Evolutionary conservation across 2,888 invertebrate genomes (phyloP).

Genomic region (Emmelina monodactyla): DNA sequence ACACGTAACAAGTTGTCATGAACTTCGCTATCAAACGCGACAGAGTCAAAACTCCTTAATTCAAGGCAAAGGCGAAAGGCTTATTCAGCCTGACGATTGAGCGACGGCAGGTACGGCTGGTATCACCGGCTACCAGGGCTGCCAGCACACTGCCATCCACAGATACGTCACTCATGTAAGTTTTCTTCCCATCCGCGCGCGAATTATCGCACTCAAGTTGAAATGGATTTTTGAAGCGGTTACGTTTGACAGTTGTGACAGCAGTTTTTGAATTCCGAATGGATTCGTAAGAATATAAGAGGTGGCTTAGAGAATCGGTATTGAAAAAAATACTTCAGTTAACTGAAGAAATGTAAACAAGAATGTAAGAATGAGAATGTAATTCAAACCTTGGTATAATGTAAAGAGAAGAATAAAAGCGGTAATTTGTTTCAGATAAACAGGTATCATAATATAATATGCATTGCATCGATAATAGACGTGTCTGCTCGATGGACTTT

Average conservation of each 20-base stretch:
- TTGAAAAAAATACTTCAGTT: not conserved
- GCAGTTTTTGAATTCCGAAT: not conserved
- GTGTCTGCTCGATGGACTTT: slow-evolving; percentile 54
- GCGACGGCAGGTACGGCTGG: slow-evolving; percentile 26
- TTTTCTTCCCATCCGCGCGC: slow-evolving; percentile 32
- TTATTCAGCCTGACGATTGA: slow-evolving; percentile 39
- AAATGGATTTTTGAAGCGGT: slow-evolving; percentile 25
- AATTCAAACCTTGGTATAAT: no score
- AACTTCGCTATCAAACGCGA: slow-evolving; percentile 32
- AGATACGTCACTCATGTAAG: slow-evolving; percentile 58
- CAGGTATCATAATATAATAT: slow-evolving; percentile 36
- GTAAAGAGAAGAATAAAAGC: no score
- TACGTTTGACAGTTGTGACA: slow-evolving; percentile 1
- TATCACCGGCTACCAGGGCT: slow-evolving; percentile 31
- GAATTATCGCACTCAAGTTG: slow-evolving; percentile 31
- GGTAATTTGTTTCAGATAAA: slow-evolving; percentile 21
- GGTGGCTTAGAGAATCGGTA: not conserved
- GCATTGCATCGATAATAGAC: slow-evolving; percentile 47
- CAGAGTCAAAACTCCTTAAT: slow-evolving; percentile 51
- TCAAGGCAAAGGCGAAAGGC: slow-evolving; percentile 21
- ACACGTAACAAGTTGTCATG: slow-evolving; percentile 13
- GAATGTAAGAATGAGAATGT: no score
- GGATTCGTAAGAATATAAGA: not conserved
- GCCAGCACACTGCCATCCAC: slow-evolving; percentile 31
- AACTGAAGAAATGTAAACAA: no score